Base-by-base conservation (phyloP, 2,888 invertebrate genomes). In the Nesidiocoris tenuis region DNA sequence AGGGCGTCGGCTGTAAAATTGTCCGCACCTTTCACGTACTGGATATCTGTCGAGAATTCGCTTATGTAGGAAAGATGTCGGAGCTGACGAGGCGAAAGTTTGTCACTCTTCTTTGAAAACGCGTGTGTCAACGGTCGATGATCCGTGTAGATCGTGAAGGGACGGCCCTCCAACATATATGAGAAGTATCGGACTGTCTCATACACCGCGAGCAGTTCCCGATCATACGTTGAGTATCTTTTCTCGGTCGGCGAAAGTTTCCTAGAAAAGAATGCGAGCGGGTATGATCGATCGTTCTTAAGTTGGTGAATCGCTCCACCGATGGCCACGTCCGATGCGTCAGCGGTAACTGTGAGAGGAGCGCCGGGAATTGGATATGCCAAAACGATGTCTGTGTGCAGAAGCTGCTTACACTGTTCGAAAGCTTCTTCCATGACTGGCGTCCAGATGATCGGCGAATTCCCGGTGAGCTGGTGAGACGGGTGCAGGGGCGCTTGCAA, bases 191-290 rank as follows among this genome's bases (percentile, higher is more conserved):
- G 39, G 1, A 64, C 64, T 12, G 74, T 57, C 12, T 17, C 54
- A 22, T 74, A 65, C 1, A 74, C 18, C 2, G 74, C 74, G 7
- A 74, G 39, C 1, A 76, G 74, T 78, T 85, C 84, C 0, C 83
- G 59, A 68, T 85, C 84, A 74, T 84, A 85, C 18, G 82, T 82
- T 9, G 83, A 82, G 63, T 84, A 84, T 9, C 82, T 83, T 18
- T 56, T 64, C 76, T 84, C 81, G 0, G 82, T 74, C 2, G 80
- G 70, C 21, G 77, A 81, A 3, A 80, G 75, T 61, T 77, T 77
- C 55, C 63, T 56, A 2, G 79, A 80, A 66, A 78, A 79, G 77
- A 80, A 81, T 17, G 65, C 78, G 1, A 81, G 75, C 16, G 80
- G 79, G 61, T 63, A 54, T 78, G 74, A 77, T 56, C 59, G 12